A percentile compares a stretch with the other conserved stretches of the same genome.
phyloP scores from a whole-genome alignment of 2,797 vertebrate genomes.

The Takifugu ocellatus region DNA sequence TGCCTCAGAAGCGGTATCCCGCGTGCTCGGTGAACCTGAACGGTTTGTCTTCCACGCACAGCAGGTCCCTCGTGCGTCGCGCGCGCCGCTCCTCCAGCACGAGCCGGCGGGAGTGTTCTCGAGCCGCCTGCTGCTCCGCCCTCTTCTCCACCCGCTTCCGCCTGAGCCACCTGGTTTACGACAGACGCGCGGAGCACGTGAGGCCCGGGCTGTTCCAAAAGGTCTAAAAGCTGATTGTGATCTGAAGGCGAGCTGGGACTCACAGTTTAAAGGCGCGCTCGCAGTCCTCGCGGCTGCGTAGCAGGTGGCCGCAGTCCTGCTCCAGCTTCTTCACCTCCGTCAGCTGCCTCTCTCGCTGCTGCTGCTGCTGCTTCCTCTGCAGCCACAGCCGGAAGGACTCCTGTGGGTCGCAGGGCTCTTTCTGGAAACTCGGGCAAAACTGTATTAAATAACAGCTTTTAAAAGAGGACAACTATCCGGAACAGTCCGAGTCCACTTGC shows the following conservation, averaged over 20 bases:
- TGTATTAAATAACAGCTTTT: too few relatives aligned
- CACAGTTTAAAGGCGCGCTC: constrained; percentile 90
- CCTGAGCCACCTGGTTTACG: constrained; percentile 84
- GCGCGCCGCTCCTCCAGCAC: constrained; percentile 83
- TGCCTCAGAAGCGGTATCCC: constrained; percentile 70
- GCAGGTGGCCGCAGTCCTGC: constrained; percentile 76
- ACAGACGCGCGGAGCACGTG: too few relatives aligned
- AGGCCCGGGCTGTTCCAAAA: too few relatives aligned
- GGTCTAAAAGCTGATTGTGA: background rate
- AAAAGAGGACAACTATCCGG: background rate
- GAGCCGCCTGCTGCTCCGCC: constrained; percentile 79
- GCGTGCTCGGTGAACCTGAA: constrained; percentile 82
- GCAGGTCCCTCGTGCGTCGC: constrained; percentile 79
- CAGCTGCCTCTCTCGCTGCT: constrained; percentile 82
- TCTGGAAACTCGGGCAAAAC: constrained; percentile 55
- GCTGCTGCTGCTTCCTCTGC: constrained; percentile 88
- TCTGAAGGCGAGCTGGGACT: constrained; percentile 48
- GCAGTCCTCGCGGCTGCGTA: constrained; percentile 82
- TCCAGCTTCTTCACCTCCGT: constrained; percentile 83
- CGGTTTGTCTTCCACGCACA: constrained; percentile 75
- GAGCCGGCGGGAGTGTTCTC: constrained; percentile 83
- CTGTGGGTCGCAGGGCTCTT: constrained; percentile 78
- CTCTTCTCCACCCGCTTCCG: constrained; percentile 85
- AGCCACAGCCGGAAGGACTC: constrained; percentile 88
- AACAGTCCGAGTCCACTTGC: background rate